Percentiles rank a stretch among this genome's conserved stretches.
These are phyloP conservation scores for Lynx canadensis DNA, from an alignment of 2,113 vertebrate species.

Conservation along the genomic window DNA sequence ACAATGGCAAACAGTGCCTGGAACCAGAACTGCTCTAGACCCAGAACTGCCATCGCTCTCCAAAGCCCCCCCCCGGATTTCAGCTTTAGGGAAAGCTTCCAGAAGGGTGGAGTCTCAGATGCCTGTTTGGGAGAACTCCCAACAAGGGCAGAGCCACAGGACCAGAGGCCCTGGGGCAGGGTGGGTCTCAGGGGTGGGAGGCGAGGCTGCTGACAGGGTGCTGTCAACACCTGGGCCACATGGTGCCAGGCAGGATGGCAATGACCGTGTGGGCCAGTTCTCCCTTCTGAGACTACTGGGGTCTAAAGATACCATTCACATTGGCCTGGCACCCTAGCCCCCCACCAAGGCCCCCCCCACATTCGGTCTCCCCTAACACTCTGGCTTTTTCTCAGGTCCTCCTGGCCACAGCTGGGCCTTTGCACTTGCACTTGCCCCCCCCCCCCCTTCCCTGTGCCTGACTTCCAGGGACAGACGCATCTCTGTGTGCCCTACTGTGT, in stretches of 20 bases:
- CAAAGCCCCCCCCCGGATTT: background rate
- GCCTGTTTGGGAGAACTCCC: background rate
- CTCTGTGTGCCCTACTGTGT: too few relatives aligned
- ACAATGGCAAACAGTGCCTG: background rate
- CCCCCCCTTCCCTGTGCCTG: fast-evolving
- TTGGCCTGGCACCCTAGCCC: too few relatives aligned
- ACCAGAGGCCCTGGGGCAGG: background rate
- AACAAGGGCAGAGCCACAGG: background rate
- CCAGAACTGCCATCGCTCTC: background rate
- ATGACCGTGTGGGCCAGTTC: too few relatives aligned
- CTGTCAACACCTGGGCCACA: background rate
- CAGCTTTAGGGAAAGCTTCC: background rate
- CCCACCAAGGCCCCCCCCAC: too few relatives aligned
- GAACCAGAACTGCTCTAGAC: background rate
- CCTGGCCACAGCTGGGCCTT: too few relatives aligned
- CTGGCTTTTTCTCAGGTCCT: background rate
- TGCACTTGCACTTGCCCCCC: background rate
- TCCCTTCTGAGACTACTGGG: background rate
- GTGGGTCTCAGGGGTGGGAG: background rate
- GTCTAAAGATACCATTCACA: background rate
- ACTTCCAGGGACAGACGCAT: fast-evolving
- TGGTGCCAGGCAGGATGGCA: background rate
- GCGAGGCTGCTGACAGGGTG: background rate
- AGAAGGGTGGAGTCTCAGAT: background rate
- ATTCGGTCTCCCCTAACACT: fast-evolving